Evolutionary conservation across 2,113 vertebrate genomes (phyloP), one percentile per base, ranked within the genome.

Genomic region (Urocolius indicus): DNA sequence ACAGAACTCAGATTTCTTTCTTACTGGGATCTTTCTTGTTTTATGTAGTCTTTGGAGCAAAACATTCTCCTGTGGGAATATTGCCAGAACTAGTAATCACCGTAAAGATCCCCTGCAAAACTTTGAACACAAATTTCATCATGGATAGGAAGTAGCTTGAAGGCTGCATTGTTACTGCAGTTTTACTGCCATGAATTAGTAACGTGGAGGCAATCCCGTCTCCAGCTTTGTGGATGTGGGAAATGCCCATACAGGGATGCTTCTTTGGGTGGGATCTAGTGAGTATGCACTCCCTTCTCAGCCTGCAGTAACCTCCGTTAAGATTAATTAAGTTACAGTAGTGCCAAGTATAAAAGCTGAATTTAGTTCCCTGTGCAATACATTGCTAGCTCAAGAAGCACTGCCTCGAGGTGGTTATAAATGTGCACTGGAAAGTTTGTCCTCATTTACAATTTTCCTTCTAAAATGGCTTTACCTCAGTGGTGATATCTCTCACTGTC

Each of bases 221-320:
- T 43, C 9, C 55, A 23, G 38, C 43, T n/a, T 29, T 52, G 34
- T 8, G 36, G 78, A 14, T 4, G 1, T 2, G 43, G 71, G 51
- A 36, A 27, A 34, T 13, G 32, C 41, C 77, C 6, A 0, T 16
- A 49, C 0, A 1, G 66, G 63, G 84, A 32, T 16, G 29, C 26
- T 73, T 5, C 88, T 5, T 1, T 36, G 92, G n/a, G 41, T 43
- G 85, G 61, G 49, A 24, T 72, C 36, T 2, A 18, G 36, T 4
- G 75, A 71, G 77, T 7, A 16, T 16, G 17, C 21, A 4, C 66
- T 75, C 69, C 57, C 75, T 71, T n/a, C 76, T 58, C 58, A 2
- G 73, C 2, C 71, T 76, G 54, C 5, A 3, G n/a, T 54, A 79
- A 79, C 67, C 69, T 55, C 65, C 27, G 4, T 34, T 26, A 5